phyloP scores from a whole-genome alignment of 2,888 invertebrate species.

The Eupithecia centaureata region DNA sequence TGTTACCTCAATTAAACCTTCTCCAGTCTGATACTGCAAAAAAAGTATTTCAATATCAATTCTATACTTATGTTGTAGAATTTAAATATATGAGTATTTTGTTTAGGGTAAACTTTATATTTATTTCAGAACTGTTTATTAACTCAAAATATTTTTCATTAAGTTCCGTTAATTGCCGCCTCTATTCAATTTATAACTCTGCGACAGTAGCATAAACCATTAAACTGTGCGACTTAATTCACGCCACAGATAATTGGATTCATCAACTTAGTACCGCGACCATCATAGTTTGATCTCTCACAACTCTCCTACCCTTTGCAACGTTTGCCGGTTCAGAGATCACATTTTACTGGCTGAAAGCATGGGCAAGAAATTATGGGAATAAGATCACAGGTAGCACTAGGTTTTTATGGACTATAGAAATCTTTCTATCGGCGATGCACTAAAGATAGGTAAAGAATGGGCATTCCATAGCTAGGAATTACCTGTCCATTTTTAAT shows the following conservation, averaged over 20 bases:
- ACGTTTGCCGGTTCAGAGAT: constrained; percentile 39
- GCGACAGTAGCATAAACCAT: constrained; percentile 50
- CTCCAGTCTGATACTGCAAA: no score
- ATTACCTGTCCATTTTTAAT: not conserved
- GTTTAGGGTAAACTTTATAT: no score
- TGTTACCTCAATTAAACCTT: no score
- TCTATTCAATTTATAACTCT: constrained; percentile 43
- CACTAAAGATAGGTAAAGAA: constrained; percentile 11
- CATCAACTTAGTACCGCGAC: constrained; percentile 58
- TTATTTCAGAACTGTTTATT: no score
- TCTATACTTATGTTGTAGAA: no score
- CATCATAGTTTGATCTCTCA: constrained; percentile 36
- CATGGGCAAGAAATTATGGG: constrained; percentile 55
- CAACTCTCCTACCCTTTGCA: constrained; percentile 19
- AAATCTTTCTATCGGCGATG: constrained; percentile 47
- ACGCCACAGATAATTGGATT: constrained; percentile 73
- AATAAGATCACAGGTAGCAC: constrained; percentile 58
- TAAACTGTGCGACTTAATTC: constrained; percentile 66
- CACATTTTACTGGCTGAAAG: constrained; percentile 18
- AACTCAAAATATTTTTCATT: no score
- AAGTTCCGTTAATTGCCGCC: not conserved
- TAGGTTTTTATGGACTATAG: constrained; percentile 57
- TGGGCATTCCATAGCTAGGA: not conserved
- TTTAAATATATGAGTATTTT: no score
- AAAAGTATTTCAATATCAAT: no score